Base-by-base conservation (phyloP, 2,113 vertebrate genomes). In the Stegastes partitus region DNA sequence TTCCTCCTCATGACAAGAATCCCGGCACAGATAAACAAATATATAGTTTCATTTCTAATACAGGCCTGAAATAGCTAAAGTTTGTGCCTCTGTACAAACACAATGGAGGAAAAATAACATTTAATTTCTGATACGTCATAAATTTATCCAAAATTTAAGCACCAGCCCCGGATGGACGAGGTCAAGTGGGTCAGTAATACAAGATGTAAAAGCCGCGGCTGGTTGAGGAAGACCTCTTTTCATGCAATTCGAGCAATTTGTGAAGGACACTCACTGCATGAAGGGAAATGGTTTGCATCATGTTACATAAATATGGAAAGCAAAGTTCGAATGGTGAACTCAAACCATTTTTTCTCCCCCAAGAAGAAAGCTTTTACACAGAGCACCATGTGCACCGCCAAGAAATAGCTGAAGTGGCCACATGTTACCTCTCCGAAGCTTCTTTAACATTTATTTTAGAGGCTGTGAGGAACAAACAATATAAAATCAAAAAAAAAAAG, bases 211-310 rank as follows among this genome's bases (percentile, higher is more conserved):
- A 49, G 11, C 9, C 44, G 55, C 55, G 47, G 19, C 31, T 34
- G 26, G 1, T 31, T 31, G 15, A 53, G 53, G 18, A 69, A 61
- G 39, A 70, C 22, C 18, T 37, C 50, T 45, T 62, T 55, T 68
- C 26, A 21, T 62, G 45, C 19, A n/a, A 22, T 51, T n/a, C 53
- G 72, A 51, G 49, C 34, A 37, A 16, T 51, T 53, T 61, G 54
- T 56, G 47, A 61, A 53, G 44, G n/a, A n/a, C 4, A 3, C n/a
- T 61, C n/a, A 37, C 11, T 47, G 7, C 39, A 53, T 21, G 18
- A 57, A 19, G 22, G 22, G 15, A 21, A 74, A 66, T 34, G 11
- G 50, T 71, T 21, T 73, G 42, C 19, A 28, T 45, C 22, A 50
- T 55, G 42, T 61, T 57, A n/a, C 14, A 59, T 37, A 5, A 25